Evolutionary conservation across 2,888 invertebrate species (phyloP), one percentile per base, ranked within the genome.

Genomic region (Brenthis ino): DNA sequence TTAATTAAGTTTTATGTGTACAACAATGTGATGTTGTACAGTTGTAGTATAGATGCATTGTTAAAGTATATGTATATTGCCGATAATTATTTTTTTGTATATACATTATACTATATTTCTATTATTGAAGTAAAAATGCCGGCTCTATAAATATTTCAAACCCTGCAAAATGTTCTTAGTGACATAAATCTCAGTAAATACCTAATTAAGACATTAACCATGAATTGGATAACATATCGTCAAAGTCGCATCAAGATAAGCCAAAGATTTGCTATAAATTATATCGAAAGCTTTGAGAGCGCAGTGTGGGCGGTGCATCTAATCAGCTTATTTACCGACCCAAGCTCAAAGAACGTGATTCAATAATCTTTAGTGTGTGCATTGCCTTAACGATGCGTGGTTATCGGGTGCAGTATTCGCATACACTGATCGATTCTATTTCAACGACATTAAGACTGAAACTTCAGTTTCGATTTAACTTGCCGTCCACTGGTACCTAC

Each of bases 31-130:
- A 65, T 68, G 66, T 67, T 67, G 4, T 28, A 28, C 28, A 3
- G 28, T 28, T 28, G 72, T 70, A 65, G 65, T 67, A 77, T 79
- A 79, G 82, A 80, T 82, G 8, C 67, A 72, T 60, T 69, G 55
- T 58, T 47, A 55, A 64, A 64, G 66, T 60, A 47, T 66, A 67
- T 57, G 51, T 53, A 53, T 43, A n/a, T 20, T 55, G 50, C 37
- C 37, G 20, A 61, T 20, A 20, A 20, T 67, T 56, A 55, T 50
- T 11, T 20, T n/a, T 50, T 13, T 50, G 33, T 33, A 48, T 48
- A 1, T 12, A 48, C 37, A 43, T 37, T 37, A 8, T 11, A 8
- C 8, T 8, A 37, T 37, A 37, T 8, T 8, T 37, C 24, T 24
- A 24, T 24, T 24, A 24, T 24, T 24, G 1, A 37, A 37, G 8